Conservation (phyloP, 2,888 invertebrate genomes). For the Synanthedon vespiformis region DNA sequence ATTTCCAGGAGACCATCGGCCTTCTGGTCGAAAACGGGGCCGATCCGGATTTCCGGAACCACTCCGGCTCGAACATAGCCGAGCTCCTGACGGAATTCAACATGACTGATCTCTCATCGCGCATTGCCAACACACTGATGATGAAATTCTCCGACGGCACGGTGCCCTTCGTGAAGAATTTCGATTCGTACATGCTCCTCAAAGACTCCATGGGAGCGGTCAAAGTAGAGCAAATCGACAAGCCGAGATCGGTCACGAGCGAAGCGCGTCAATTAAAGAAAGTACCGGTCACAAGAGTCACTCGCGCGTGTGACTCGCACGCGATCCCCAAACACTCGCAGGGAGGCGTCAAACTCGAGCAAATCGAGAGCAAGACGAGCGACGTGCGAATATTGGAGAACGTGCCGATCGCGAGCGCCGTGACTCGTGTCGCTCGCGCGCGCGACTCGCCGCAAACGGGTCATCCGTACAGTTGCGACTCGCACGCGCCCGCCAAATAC, state of each 20-base stretch:
- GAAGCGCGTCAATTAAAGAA: background rate
- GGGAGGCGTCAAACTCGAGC: too few species aligned
- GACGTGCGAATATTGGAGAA: background rate
- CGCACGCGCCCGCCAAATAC: slow-evolving; percentile 28
- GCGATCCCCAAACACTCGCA: too few species aligned
- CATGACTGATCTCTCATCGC: slow-evolving; percentile 27
- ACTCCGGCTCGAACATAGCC: slow-evolving; percentile 49
- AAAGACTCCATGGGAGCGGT: slow-evolving; percentile 13
- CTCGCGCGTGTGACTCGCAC: too few species aligned
- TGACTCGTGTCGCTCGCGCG: too few species aligned
- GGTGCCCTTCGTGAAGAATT: slow-evolving; percentile 4
- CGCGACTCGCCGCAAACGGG: background rate
- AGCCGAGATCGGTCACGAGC: background rate
- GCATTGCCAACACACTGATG: slow-evolving; percentile 26
- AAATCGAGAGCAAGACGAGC: too few species aligned
- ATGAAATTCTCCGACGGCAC: slow-evolving; percentile 14
- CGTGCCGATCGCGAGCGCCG: background rate
- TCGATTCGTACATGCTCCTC: slow-evolving; percentile 23
- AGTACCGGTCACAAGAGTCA: too few species aligned
- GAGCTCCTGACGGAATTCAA: slow-evolving; percentile 49
- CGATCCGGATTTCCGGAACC: slow-evolving; percentile 49
- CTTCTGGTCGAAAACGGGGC: slow-evolving; percentile 48
- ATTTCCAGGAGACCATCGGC: slow-evolving; percentile 45
- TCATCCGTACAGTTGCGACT: slow-evolving; percentile 9
- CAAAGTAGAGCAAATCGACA: background rate